These are phyloP conservation scores for Cremastobaeus sp. DNA, from an alignment of 2,888 invertebrate genomes.

Conservation along the genomic window DNA sequence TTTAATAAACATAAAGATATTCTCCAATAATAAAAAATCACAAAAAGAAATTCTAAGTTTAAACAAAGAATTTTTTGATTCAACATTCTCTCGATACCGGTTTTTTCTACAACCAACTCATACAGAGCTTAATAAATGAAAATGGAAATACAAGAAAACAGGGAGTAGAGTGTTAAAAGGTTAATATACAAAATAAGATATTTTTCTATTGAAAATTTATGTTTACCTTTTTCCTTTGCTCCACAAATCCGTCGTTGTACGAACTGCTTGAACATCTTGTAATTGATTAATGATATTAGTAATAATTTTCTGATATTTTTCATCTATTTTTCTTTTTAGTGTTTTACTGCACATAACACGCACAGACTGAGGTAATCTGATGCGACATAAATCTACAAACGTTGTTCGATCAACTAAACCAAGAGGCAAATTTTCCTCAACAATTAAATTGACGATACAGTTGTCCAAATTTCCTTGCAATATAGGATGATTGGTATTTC, in stretches of 20 bases:
- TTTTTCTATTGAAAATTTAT: too few species aligned
- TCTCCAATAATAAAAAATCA: too few species aligned
- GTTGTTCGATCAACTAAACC: background rate
- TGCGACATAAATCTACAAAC: background rate
- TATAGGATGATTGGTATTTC: too few species aligned
- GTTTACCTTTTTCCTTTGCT: slow-evolving; percentile 18
- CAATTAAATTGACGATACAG: slow-evolving; percentile 2
- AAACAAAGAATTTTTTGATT: too few species aligned
- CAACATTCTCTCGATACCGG: too few species aligned
- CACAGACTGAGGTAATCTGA: slow-evolving; percentile 6
- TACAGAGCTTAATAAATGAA: too few species aligned
- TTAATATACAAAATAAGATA: too few species aligned
- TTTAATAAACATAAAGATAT: too few species aligned
- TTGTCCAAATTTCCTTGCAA: background rate
- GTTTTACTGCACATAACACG: slow-evolving; percentile 6
- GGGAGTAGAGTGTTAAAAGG: too few species aligned
- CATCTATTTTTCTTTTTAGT: background rate
- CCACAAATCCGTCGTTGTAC: slow-evolving; percentile 15
- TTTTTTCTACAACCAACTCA: too few species aligned
- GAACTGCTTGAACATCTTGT: background rate
- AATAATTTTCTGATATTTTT: background rate
- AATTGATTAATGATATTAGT: background rate
- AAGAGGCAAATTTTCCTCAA: slow-evolving; percentile 12
- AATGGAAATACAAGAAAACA: too few species aligned
- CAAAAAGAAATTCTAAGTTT: too few species aligned